phyloP scores from a whole-genome alignment of 2,797 vertebrate species.

The Odontamblyopus lacepedii region DNA sequence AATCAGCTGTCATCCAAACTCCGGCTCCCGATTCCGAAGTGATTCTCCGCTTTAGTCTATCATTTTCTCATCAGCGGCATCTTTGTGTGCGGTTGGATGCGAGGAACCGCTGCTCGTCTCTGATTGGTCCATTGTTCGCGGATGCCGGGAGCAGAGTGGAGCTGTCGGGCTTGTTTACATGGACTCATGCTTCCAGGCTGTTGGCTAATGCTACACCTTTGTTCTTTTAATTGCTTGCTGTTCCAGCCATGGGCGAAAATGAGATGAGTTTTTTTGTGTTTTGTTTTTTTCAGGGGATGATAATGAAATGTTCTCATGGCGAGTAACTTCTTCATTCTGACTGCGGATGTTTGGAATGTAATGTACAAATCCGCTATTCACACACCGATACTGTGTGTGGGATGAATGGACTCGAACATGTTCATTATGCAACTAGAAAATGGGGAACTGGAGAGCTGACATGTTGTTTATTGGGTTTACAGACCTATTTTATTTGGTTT shows the following conservation, averaged over 20 bases:
- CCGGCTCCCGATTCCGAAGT: conserved; percentile 42
- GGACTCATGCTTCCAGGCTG: conserved; percentile 52
- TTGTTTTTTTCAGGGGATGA: conserved; percentile 14
- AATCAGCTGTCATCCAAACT: conserved; percentile 64
- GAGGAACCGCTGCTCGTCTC: conserved; percentile 46
- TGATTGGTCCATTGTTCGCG: conserved; percentile 69
- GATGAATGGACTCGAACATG: not conserved
- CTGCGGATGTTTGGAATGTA: conserved; percentile 16
- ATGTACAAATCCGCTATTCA: not conserved
- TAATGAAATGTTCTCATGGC: conserved; percentile 25
- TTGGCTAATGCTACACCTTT: conserved; percentile 68
- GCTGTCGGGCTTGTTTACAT: conserved; percentile 66
- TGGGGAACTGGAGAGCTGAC: not conserved
- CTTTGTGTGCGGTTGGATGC: conserved; percentile 51
- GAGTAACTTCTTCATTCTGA: conserved; percentile 28
- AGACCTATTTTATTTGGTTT: not conserved
- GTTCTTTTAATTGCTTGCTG: conserved; percentile 71
- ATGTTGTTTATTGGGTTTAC: not conserved
- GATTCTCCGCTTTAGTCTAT: conserved; percentile 60
- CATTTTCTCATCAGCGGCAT: conserved; percentile 67
- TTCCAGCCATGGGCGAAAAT: conserved; percentile 51
- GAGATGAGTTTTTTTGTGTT: conserved; percentile 47
- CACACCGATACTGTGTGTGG: not conserved
- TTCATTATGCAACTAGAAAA: not conserved
- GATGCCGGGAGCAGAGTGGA: conserved; percentile 35